Conservation (phyloP, 2,797 vertebrate species). For the Picus viridis region DNA sequence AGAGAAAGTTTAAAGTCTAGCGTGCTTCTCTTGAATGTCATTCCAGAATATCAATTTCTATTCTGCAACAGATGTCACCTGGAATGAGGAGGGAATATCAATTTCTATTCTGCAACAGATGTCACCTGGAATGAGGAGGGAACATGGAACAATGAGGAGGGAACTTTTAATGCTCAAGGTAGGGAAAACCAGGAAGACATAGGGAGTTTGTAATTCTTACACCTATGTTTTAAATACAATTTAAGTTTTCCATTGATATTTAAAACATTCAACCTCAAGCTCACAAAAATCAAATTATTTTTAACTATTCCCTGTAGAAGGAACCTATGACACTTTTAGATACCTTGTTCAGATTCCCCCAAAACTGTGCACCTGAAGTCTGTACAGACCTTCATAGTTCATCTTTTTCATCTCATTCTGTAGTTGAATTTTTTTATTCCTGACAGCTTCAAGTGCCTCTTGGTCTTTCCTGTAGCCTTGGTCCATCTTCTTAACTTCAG, state of each 20-base stretch:
- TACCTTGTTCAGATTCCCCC: neutral
- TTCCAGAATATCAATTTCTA: neutral
- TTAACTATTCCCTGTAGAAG: neutral
- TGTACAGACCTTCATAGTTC: constrained; percentile 87
- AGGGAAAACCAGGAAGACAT: neutral
- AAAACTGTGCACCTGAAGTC: neutral
- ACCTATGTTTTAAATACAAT: neutral
- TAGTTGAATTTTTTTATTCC: constrained; percentile 81
- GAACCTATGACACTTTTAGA: neutral
- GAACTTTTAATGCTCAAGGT: neutral
- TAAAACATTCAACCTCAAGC: neutral
- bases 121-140: neutral
- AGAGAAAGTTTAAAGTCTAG: neutral
- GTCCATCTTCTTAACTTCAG: constrained; percentile 93
- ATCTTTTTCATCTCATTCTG: constrained; percentile 86
- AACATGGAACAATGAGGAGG: neutral
- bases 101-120: neutral
- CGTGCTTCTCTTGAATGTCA: neutral
- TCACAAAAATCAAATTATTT: neutral
- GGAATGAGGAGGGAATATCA: neutral
- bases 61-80: neutral
- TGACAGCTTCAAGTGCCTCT: constrained; percentile 83
- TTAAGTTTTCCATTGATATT: neutral
- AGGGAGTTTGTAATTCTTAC: neutral
- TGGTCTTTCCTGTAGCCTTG: constrained; percentile 88